Percentiles rank a stretch among this genome's conserved stretches.
These are phyloP conservation scores for Thamnophis sirtalis DNA, from an alignment of 2,113 vertebrate genomes.

Conservation along the genomic window DNA sequence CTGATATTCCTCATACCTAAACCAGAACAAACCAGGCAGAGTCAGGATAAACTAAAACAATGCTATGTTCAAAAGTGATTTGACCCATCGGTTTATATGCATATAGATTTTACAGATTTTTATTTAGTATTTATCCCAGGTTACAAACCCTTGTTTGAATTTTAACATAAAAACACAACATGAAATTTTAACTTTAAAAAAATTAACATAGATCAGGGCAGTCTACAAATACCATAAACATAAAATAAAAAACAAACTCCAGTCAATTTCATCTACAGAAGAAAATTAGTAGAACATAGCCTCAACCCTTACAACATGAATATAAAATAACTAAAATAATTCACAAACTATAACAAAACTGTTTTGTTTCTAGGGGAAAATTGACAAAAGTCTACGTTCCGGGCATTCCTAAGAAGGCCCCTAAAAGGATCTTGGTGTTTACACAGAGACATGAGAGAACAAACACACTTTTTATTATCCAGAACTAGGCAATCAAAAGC, in stretches of 20 bases:
- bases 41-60: background rate
- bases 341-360: background rate
- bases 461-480: background rate
- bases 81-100: background rate
- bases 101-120: too few relatives aligned
- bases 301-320: background rate
- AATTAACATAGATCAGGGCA: background rate
- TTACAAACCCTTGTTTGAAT: background rate
- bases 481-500: background rate
- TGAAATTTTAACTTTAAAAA: background rate
- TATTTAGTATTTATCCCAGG: background rate
- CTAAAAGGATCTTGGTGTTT: too few relatives aligned
- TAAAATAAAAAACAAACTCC: background rate
- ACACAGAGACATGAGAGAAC: background rate
- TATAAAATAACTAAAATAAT: background rate
- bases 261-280: background rate
- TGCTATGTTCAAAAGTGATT: background rate
- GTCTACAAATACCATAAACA: background rate
- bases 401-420: background rate
- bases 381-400: background rate
- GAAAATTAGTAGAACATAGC: background rate
- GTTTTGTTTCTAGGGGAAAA: background rate
- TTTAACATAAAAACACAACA: background rate
- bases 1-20: slow-evolving; percentile 90
- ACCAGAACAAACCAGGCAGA: background rate